Conservation (phyloP, 2,797 vertebrate genomes). For the Epinephelus malabaricus region DNA sequence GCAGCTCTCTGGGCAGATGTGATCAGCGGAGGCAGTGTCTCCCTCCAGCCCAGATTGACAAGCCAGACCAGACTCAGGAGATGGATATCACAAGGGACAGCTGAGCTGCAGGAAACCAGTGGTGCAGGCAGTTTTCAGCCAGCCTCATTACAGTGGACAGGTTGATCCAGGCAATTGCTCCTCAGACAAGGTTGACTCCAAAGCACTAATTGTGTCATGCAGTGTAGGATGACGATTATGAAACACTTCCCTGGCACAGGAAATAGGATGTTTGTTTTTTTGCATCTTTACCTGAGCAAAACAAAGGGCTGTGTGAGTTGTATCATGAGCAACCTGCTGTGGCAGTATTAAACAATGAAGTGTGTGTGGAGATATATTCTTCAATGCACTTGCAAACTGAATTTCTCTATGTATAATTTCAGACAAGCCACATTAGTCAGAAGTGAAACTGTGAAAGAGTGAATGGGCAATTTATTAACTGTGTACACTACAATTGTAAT, state of each 20-base stretch:
- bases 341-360: conserved; percentile 1
- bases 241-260: conserved; percentile 35
- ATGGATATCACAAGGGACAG: conserved; percentile 83
- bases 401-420: conserved; percentile 27
- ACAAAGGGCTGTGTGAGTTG: conserved; percentile 16
- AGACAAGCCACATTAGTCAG: conserved; percentile 45
- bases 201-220: conserved; percentile 62
- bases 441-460: conserved; percentile 36
- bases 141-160: conserved; percentile 76
- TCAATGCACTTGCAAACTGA: conserved; percentile 28
- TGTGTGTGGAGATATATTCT: conserved; percentile 10
- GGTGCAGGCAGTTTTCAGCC: conserved; percentile 79
- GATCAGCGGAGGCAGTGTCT: conserved; percentile 78
- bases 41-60: conserved; percentile 80
- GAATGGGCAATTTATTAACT: conserved; percentile 47
- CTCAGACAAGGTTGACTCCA: conserved; percentile 63
- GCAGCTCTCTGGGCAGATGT: conserved; percentile 79
- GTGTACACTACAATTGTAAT: conserved; percentile 35
- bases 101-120: conserved; percentile 78
- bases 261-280: conserved; percentile 32
- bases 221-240: conserved; percentile 48
- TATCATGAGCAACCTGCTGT: conserved; percentile 11
- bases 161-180: conserved; percentile 78
- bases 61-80: conserved; percentile 77
- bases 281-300: conserved; percentile 11